A percentile compares a stretch with the other conserved stretches of the same genome.
phyloP scores from a whole-genome alignment of 92 coral and sea anemone genomes.

The Ricordea florida region DNA sequence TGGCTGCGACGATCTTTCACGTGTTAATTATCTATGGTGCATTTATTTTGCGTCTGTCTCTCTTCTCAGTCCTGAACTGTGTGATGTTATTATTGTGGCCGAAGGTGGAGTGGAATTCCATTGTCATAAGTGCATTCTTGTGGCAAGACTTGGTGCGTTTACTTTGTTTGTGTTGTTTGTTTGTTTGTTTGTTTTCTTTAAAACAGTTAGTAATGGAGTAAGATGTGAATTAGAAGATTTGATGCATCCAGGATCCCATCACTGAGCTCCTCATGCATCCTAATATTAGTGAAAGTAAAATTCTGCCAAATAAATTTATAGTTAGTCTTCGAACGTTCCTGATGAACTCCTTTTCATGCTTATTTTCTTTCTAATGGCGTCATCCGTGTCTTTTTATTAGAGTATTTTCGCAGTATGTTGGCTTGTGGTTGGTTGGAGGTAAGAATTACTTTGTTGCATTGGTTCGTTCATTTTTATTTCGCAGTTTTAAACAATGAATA shows the following conservation, averaged over 20 bases:
- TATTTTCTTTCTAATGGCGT: background rate
- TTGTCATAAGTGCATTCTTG: slow-evolving; percentile 93
- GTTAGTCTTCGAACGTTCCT: no score
- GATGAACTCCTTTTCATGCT: background rate
- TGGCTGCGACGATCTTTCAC: no score
- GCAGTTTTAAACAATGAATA: no score
- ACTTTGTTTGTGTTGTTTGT: no score
- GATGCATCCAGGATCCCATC: no score
- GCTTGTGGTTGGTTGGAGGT: slow-evolving; percentile 97
- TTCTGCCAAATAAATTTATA: background rate
- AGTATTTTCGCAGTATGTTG: slow-evolving; percentile 92
- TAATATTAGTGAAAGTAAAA: background rate
- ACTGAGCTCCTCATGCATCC: no score
- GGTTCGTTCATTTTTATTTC: background rate
- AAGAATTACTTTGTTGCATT: background rate
- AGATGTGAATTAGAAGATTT: no score
- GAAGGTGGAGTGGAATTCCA: slow-evolving; percentile 76
- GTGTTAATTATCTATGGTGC: background rate
- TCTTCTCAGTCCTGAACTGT: slow-evolving; percentile 68
- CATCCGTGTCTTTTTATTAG: slow-evolving; percentile 36
- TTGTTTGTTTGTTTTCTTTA: no score
- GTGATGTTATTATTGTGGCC: slow-evolving; percentile 85
- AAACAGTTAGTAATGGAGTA: no score
- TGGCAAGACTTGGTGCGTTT: slow-evolving; percentile 80
- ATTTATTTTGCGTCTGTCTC: no score